phyloP scores from a whole-genome alignment of 1,140 invertebrate species.

The Goniozus legneri region DNA sequence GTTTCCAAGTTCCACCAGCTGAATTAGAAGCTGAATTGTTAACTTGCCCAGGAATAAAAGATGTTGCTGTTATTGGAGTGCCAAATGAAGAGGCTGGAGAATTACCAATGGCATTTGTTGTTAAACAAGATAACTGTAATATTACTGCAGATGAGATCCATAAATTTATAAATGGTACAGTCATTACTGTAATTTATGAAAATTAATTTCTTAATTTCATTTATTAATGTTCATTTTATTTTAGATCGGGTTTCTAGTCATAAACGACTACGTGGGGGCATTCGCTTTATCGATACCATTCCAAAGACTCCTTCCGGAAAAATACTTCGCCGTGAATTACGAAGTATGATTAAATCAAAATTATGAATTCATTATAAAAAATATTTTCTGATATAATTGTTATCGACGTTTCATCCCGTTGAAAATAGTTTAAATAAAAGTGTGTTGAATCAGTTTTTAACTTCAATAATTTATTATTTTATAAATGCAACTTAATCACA shows the following conservation, averaged over 20 bases:
- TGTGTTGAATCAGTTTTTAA: too few species aligned
- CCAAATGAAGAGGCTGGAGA: slow-evolving; percentile 66
- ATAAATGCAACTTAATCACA: too few species aligned
- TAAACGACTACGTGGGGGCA: slow-evolving; percentile 60
- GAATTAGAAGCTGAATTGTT: slow-evolving; percentile 65
- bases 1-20: slow-evolving; percentile 53
- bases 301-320: slow-evolving; percentile 67
- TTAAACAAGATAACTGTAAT: slow-evolving; percentile 49
- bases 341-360: slow-evolving; percentile 37
- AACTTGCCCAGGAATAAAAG: slow-evolving; percentile 62
- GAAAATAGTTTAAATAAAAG: too few species aligned
- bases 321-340: slow-evolving; percentile 61
- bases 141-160: slow-evolving; percentile 53
- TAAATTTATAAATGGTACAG: slow-evolving; percentile 51
- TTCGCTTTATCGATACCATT: slow-evolving; percentile 63
- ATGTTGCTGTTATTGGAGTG: slow-evolving; percentile 70
- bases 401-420: too few species aligned
- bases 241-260: slow-evolving; percentile 41
- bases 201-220: slow-evolving; percentile 1
- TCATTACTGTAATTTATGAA: neutral
- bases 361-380: slow-evolving; percentile 20
- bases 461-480: too few species aligned
- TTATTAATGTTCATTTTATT: slow-evolving; percentile 16
- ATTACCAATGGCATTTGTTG: slow-evolving; percentile 68
- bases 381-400: too few species aligned